Base-by-base conservation (phyloP, 1,140 invertebrate species). In the Thaumatotibia leucotreta region DNA sequence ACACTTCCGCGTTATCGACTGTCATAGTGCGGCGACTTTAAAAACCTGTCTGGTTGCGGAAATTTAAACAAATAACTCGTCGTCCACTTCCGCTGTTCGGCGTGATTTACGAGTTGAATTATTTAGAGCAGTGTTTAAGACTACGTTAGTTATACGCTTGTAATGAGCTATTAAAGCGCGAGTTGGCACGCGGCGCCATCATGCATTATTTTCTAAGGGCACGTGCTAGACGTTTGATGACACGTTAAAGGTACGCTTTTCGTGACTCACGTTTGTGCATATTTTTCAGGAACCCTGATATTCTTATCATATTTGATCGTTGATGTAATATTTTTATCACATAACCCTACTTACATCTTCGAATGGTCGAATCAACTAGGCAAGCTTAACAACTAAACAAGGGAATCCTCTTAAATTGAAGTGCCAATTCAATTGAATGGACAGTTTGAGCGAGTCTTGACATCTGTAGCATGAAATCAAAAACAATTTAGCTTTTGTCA, bases 131-230 rank as follows among this genome's bases (percentile, higher is more conserved):
- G 70, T 66, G 61, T 74, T 74, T 68, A 73, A 66, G 67, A 78
- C 71, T 71, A 66, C 49, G 67, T 74, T 79, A 82, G 71, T 79
- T 78, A 75, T 68, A 69, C 33, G 45, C 24, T 65, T 68, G 68
- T 79, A 79, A 79, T 77, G 76, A 78, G 75, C 76, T 81, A 81
- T 82, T 82, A 80, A 79, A 79, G 73, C 75, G 35, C 61, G 71
- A 74, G 61, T 82, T 82, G 78, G 81, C 81, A 83, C 69, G 64
- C 66, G 64, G 22, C 45, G 24, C 66, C 45, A 39, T 64, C 67
- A 29, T 72, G 54, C 66, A 76, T 72, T 74, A 76, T 75, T 71
- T 68, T 66, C 49, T 72, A 77, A 82, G 78, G 76, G 75, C 78
- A 76, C 74, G 73, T 74, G 73, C 52, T 52, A 50, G 20, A 65